These are phyloP conservation scores for Cebidichthys violaceus DNA, from an alignment of 2,113 vertebrate genomes.

Conservation along the genomic window DNA sequence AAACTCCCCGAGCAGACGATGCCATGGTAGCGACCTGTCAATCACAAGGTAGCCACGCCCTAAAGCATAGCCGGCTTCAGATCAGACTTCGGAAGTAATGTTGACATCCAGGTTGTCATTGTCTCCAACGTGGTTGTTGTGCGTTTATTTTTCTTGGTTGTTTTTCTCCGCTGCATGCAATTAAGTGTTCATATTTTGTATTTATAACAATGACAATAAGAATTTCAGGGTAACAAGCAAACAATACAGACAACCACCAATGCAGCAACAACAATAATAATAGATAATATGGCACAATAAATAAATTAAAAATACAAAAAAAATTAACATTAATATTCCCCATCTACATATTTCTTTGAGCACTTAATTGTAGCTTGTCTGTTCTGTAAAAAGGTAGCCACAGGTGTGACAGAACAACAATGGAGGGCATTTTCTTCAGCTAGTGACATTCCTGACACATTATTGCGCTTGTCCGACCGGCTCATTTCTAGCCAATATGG, in stretches of 20 bases:
- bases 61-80: background rate
- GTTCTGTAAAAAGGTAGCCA: constrained; percentile 51
- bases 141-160: background rate
- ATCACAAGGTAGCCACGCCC: too few species aligned
- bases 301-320: constrained; percentile 39
- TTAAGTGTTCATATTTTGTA: constrained; percentile 11
- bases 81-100: background rate
- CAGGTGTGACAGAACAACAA: constrained; percentile 68
- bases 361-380: constrained; percentile 64
- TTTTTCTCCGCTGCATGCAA: background rate
- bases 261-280: constrained; percentile 32
- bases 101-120: background rate
- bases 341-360: constrained; percentile 55
- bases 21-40: too few species aligned
- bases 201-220: constrained; percentile 15
- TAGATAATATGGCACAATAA: constrained; percentile 11
- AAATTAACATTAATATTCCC: constrained; percentile 53
- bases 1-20: too few species aligned
- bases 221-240: background rate
- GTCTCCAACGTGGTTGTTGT: background rate
- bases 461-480: constrained; percentile 48
- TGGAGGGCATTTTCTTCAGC: constrained; percentile 69
- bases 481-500: constrained; percentile 63
- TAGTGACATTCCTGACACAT: constrained; percentile 61
- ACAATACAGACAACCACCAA: constrained; percentile 7